Percentiles rank a stretch among this genome's conserved stretches.
These are phyloP conservation scores for Desmodus rotundus DNA, from an alignment of 2,113 vertebrate species.

Conservation along the genomic window DNA sequence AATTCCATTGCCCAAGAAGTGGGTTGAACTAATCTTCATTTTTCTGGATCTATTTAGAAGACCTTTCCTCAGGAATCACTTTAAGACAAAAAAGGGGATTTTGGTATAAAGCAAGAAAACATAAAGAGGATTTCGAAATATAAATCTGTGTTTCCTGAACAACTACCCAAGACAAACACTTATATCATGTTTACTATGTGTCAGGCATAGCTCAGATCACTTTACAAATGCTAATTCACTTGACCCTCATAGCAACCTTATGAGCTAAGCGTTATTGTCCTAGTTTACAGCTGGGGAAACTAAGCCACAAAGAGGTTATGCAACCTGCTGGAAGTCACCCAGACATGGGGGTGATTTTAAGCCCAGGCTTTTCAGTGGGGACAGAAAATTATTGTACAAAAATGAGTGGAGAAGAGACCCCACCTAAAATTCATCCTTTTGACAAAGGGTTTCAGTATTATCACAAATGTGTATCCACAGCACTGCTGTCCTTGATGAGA, in stretches of 20 bases:
- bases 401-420: neutral
- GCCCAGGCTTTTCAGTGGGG: neutral
- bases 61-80: neutral
- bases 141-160: neutral
- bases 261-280: neutral
- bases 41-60: neutral
- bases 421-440: constrained; percentile 18
- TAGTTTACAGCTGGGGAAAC: neutral
- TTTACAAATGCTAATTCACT: neutral
- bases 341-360: neutral
- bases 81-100: neutral
- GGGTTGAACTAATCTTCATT: neutral
- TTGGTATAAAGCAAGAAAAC: neutral
- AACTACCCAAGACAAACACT: neutral
- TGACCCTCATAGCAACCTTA: neutral
- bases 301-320: neutral
- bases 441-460: neutral
- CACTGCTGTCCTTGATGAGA: neutral
- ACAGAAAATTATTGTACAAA: neutral
- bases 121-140: neutral
- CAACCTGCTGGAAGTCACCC: neutral
- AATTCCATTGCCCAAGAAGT: neutral
- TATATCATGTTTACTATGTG: neutral
- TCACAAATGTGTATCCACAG: neutral
- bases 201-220: neutral